A percentile compares a stretch with the other conserved stretches of the same genome.
These are phyloP conservation scores for Phlogophora meticulosa DNA, from an alignment of 2,888 invertebrate genomes.

Conservation along the genomic window DNA sequence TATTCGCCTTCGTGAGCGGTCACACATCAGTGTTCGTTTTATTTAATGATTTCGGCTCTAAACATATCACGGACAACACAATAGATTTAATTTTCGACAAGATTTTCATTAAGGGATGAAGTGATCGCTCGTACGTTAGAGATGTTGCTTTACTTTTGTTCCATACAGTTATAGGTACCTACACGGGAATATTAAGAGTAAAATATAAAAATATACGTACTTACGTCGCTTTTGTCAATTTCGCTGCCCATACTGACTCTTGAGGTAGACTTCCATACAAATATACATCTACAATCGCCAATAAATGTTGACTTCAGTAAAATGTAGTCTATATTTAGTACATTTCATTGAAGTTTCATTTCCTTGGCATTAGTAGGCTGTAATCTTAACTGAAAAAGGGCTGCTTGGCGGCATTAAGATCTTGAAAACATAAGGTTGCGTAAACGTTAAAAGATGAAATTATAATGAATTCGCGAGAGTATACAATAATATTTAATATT, in stretches of 20 bases:
- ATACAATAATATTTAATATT: conserved; percentile 74
- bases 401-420: conserved; percentile 7
- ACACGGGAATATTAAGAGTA: conserved; percentile 50
- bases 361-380: conserved; percentile 13
- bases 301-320: conserved; percentile 1
- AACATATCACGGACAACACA: conserved; percentile 81
- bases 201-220: conserved; percentile 44
- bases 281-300: conserved; percentile 25
- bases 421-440: conserved; percentile 18
- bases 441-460: conserved; percentile 58
- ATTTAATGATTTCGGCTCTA: conserved; percentile 63
- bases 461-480: conserved; percentile 67
- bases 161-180: conserved; percentile 75
- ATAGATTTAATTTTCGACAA: conserved; percentile 63
- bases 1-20: conserved; percentile 69
- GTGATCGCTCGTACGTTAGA: conserved; percentile 68
- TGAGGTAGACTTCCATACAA: conserved; percentile 42
- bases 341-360: conserved; percentile 30
- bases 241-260: conserved; percentile 50
- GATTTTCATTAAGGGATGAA: conserved; percentile 59
- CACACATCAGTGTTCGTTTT: conserved; percentile 58
- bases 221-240: conserved; percentile 58
- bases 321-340: conserved; percentile 37
- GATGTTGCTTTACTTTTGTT: conserved; percentile 87
- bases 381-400: neutral